Conservation (phyloP, 1,140 invertebrate species). For the Pachyrhynchus sulphureomaculatus region DNA sequence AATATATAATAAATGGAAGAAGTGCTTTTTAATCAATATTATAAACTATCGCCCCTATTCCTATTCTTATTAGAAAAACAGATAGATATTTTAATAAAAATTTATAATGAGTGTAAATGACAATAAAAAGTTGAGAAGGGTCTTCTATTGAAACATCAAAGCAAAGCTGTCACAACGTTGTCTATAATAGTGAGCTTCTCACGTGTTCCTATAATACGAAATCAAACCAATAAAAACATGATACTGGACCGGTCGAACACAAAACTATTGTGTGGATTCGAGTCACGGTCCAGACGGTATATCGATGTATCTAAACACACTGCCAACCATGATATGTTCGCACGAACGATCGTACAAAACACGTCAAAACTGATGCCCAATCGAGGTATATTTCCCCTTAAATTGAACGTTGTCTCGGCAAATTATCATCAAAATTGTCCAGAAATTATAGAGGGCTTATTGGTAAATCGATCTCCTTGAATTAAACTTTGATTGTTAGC, state of each 20-base stretch:
- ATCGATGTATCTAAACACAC: conserved; percentile 25
- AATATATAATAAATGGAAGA: too few species aligned
- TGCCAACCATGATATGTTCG: conserved; percentile 9
- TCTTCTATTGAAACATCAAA: too few species aligned
- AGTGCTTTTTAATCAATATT: too few species aligned
- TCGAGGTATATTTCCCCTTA: conserved; percentile 15
- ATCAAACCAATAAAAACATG: conserved; percentile 25
- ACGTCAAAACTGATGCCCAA: conserved; percentile 27
- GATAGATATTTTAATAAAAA: too few species aligned
- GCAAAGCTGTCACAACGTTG: too few species aligned
- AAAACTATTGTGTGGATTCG: conserved; percentile 23
- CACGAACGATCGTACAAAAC: conserved; percentile 25
- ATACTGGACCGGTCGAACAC: conserved; percentile 4
- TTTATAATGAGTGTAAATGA: too few species aligned
- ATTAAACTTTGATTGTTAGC: too few species aligned
- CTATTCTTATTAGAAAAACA: too few species aligned
- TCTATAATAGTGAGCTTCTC: too few species aligned
- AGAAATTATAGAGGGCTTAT: conserved; percentile 8
- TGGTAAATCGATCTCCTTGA: conserved; percentile 1
- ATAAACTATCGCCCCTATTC: too few species aligned
- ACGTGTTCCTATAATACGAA: conserved; percentile 7
- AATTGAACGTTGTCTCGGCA: not conserved
- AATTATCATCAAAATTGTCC: conserved; percentile 19
- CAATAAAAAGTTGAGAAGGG: too few species aligned
- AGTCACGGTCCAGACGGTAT: conserved; percentile 14